Evolutionary conservation across 2,797 vertebrate species (phyloP).

Genomic region (Malacoctenus gilli): DNA sequence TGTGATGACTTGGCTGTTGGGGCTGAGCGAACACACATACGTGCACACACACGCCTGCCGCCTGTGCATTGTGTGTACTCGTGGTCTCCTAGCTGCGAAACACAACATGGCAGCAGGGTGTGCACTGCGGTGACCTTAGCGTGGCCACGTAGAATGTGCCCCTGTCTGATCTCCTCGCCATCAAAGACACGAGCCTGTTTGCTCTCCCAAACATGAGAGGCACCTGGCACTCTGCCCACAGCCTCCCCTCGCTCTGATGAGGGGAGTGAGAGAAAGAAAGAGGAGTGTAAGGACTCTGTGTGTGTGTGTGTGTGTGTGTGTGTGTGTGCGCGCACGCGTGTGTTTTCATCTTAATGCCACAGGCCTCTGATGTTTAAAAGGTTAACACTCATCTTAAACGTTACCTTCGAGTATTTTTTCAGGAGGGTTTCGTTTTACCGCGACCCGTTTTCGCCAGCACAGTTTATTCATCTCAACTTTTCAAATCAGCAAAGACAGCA

Average conservation of each 20-base stretch:
- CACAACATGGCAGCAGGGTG: constrained; percentile 74
- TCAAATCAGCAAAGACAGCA: constrained; percentile 13
- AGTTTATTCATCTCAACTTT: constrained; percentile 32
- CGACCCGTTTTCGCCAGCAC: too few relatives aligned
- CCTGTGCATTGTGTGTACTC: constrained; percentile 51
- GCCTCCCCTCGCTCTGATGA: constrained; percentile 51
- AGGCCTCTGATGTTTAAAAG: constrained; percentile 44
- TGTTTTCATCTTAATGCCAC: constrained; percentile 38
- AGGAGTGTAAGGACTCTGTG: constrained; percentile 14
- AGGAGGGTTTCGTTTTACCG: constrained; percentile 20
- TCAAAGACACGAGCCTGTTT: constrained; percentile 75
- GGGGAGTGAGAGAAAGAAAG: constrained; percentile 31
- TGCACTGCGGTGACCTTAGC: constrained; percentile 70
- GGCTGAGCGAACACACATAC: constrained; percentile 13
- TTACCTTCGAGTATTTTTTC: constrained; percentile 40
- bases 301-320: background rate
- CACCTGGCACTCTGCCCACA: constrained; percentile 64
- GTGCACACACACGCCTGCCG: constrained; percentile 34
- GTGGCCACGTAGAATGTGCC: constrained; percentile 71
- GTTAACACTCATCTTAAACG: constrained; percentile 49
- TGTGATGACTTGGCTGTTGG: constrained; percentile 22
- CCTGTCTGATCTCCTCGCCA: constrained; percentile 73
- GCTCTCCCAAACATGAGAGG: constrained; percentile 75
- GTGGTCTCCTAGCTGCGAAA: constrained; percentile 76
- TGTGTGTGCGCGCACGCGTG: background rate